Conservation (phyloP, 1,140 invertebrate genomes). For the Hyles euphorbiae region DNA sequence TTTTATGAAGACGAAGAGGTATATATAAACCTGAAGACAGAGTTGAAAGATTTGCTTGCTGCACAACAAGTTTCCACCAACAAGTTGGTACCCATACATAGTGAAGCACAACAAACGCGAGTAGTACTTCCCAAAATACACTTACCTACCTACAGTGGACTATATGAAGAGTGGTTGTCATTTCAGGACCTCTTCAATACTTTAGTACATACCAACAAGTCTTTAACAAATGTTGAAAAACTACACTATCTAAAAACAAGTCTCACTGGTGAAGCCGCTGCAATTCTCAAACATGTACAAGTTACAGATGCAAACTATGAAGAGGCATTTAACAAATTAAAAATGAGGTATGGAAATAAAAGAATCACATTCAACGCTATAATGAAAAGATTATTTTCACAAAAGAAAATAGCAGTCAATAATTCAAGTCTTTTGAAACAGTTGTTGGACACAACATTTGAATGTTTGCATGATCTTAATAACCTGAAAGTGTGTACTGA, state of each 20-base stretch:
- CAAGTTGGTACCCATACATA: background rate
- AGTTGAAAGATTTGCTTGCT: slow-evolving; percentile 1
- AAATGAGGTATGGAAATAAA: slow-evolving; percentile 17
- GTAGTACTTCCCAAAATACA: slow-evolving; percentile 16
- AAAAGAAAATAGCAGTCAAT: slow-evolving; percentile 8
- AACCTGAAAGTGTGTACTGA: slow-evolving; percentile 7
- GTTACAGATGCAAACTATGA: slow-evolving; percentile 25
- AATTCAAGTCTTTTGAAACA: slow-evolving; percentile 12
- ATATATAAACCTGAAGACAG: background rate
- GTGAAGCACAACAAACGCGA: background rate
- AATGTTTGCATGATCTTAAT: slow-evolving; percentile 17
- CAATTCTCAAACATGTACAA: slow-evolving; percentile 20
- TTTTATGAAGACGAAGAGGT: slow-evolving; percentile 17
- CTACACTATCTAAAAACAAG: too few relatives aligned
- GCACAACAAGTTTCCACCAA: background rate
- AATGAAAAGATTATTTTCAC: slow-evolving; percentile 17
- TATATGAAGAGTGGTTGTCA: slow-evolving; percentile 24
- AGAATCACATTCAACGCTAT: slow-evolving; percentile 15
- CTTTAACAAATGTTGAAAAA: too few relatives aligned
- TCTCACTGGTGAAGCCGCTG: slow-evolving; percentile 22
- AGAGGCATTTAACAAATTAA: slow-evolving; percentile 19
- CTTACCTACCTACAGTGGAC: slow-evolving; percentile 20
- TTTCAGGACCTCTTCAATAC: slow-evolving; percentile 25
- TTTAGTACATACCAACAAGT: slow-evolving; percentile 18
- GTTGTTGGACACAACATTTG: slow-evolving; percentile 15